Conservation (phyloP, 2,113 vertebrate species). For the Neoarius graeffei region DNA sequence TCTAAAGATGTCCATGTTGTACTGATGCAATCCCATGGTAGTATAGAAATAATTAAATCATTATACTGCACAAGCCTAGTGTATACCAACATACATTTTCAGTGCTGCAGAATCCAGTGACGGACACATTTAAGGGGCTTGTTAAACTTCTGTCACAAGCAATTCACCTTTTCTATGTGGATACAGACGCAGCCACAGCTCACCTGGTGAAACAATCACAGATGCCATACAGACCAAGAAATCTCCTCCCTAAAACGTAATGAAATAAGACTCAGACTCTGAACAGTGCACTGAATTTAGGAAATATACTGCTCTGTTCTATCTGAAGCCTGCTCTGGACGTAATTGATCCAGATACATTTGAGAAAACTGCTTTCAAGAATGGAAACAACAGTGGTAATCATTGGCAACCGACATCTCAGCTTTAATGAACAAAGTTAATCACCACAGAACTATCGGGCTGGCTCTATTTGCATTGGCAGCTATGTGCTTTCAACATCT, state of each 20-base stretch:
- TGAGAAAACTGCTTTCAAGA: neutral
- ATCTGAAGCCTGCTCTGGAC: neutral
- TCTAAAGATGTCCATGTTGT: too few species aligned
- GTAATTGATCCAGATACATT: neutral
- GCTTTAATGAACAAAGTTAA: constrained; percentile 38
- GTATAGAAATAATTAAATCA: neutral
- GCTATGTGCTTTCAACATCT: constrained; percentile 32
- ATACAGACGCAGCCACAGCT: neutral
- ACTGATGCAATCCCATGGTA: too few species aligned
- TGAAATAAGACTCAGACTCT: neutral
- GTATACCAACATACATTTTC: neutral
- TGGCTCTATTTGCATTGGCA: constrained; percentile 15
- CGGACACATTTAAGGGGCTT: neutral
- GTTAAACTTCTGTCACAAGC: neutral
- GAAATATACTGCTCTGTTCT: neutral
- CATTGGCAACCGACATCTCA: constrained; percentile 27
- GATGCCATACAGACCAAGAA: neutral
- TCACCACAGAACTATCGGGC: constrained; percentile 26
- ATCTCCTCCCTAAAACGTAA: neutral
- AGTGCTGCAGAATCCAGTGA: neutral
- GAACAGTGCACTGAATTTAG: neutral
- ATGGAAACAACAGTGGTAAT: constrained; percentile 8
- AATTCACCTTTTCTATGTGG: neutral
- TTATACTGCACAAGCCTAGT: neutral
- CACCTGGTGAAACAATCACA: neutral